Conservation (phyloP, 92 coral and sea anemone species). For the Palythoa grandiflora region DNA sequence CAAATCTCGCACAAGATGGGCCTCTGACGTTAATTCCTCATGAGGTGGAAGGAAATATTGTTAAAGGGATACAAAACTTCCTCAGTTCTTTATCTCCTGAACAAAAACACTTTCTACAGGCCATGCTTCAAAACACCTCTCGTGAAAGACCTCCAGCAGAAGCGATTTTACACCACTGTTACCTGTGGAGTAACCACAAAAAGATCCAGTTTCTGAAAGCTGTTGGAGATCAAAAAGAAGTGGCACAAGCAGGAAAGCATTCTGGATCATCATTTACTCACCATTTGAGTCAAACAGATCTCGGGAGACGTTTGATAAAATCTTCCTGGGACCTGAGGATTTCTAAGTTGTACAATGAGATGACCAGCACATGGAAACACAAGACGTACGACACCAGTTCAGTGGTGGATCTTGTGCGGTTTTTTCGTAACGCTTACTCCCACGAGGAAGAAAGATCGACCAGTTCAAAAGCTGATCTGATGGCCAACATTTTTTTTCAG, state of each 20-base stretch:
- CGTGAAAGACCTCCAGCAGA: no score
- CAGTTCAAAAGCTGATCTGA: slow-evolving; percentile 26
- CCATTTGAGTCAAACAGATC: no score
- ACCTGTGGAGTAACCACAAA: slow-evolving; percentile 72
- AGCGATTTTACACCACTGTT: slow-evolving; percentile 7
- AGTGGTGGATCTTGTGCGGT: slow-evolving; percentile 56
- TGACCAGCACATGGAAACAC: slow-evolving; percentile 44
- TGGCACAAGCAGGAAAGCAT: no score
- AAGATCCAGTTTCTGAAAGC: slow-evolving; percentile 71
- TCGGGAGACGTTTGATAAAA: no score
- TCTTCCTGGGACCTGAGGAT: no score
- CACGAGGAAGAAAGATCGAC: no score
- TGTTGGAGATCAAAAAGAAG: background rate
- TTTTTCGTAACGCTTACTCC: slow-evolving; percentile 65
- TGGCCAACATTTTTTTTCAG: background rate
- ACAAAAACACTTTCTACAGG: background rate
- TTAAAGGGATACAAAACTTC: no score
- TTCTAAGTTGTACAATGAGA: no score
- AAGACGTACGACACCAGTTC: slow-evolving; percentile 2
- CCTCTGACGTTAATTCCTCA: background rate
- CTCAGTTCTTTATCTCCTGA: background rate
- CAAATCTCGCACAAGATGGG: slow-evolving; percentile 45
- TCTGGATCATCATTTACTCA: no score
- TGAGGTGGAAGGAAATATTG: no score
- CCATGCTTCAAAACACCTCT: no score